Conservation (phyloP, 2,797 vertebrate genomes). For the Jordanella pulchra region DNA sequence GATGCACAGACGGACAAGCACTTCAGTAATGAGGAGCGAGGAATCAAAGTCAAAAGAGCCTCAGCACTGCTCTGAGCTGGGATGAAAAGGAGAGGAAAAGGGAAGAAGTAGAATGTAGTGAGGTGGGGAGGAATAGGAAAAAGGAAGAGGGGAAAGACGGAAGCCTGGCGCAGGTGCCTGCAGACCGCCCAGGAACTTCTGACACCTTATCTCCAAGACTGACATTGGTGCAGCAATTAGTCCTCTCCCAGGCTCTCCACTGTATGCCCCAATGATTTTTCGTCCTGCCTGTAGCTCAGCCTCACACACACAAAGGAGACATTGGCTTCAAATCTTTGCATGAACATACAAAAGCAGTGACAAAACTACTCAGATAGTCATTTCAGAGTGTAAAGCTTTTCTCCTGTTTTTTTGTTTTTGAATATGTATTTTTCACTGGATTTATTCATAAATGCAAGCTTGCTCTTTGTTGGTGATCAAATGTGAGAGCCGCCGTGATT, state of each 20-base stretch:
- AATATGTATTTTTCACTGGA: slow-evolving; percentile 3
- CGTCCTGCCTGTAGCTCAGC: slow-evolving; percentile 29
- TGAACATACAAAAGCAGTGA: slow-evolving; percentile 16
- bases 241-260: slow-evolving; percentile 62
- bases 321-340: slow-evolving; percentile 17
- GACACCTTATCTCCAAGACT: slow-evolving; percentile 71
- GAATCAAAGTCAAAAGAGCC: slow-evolving; percentile 74
- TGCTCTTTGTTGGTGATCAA: slow-evolving; percentile 23
- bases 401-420: background rate
- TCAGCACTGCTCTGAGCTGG: slow-evolving; percentile 54
- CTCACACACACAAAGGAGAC: slow-evolving; percentile 23
- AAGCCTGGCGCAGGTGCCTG: slow-evolving; percentile 68
- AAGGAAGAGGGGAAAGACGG: slow-evolving; percentile 50
- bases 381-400: slow-evolving; percentile 16
- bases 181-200: slow-evolving; percentile 70
- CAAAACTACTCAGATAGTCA: slow-evolving; percentile 19
- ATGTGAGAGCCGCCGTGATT: slow-evolving; percentile 37
- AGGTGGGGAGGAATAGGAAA: slow-evolving; percentile 48
- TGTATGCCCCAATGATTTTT: slow-evolving; percentile 50
- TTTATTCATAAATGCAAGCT: slow-evolving; percentile 32
- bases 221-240: slow-evolving; percentile 75
- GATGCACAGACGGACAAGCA: slow-evolving; percentile 58
- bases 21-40: slow-evolving; percentile 76
- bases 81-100: slow-evolving; percentile 46
- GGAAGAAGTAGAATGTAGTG: slow-evolving; percentile 49